These are phyloP conservation scores for Pseudoatta argentina DNA, from an alignment of 1,140 invertebrate species.

Conservation along the genomic window DNA sequence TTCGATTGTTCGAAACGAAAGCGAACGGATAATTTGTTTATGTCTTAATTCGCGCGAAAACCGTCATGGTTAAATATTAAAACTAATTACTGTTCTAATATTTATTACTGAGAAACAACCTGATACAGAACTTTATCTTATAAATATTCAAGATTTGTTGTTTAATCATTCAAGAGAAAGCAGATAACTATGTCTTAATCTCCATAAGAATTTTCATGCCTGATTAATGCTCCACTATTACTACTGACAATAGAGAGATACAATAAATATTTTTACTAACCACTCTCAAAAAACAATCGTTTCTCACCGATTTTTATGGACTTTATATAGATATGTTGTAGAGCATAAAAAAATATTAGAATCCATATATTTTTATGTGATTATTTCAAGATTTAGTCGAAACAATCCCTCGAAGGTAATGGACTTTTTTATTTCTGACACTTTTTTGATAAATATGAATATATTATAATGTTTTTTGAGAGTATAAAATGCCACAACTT, in stretches of 20 bases:
- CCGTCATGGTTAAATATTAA: not conserved
- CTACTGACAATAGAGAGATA: not conserved
- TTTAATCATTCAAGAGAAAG: too few relatives aligned
- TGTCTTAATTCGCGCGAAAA: not conserved
- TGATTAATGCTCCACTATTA: not conserved
- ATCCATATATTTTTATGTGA: too few relatives aligned
- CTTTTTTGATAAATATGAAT: too few relatives aligned
- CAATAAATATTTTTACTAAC: not conserved
- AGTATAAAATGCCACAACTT: too few relatives aligned
- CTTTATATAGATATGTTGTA: too few relatives aligned
- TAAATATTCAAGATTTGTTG: not conserved
- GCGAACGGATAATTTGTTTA: not conserved
- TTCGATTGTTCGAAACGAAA: not conserved
- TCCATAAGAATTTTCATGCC: not conserved
- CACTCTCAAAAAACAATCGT: too few relatives aligned
- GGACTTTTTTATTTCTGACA: too few relatives aligned
- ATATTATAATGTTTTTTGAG: too few relatives aligned
- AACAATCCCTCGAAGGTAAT: too few relatives aligned
- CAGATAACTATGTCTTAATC: not conserved
- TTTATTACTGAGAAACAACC: not conserved
- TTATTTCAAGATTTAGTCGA: too few relatives aligned
- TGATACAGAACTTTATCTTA: not conserved
- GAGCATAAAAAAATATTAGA: too few relatives aligned
- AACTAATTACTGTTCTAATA: not conserved
- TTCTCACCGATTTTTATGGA: too few relatives aligned